Base-by-base conservation (phyloP, 2,797 vertebrate species). In the Nyctalus aviator region DNA sequence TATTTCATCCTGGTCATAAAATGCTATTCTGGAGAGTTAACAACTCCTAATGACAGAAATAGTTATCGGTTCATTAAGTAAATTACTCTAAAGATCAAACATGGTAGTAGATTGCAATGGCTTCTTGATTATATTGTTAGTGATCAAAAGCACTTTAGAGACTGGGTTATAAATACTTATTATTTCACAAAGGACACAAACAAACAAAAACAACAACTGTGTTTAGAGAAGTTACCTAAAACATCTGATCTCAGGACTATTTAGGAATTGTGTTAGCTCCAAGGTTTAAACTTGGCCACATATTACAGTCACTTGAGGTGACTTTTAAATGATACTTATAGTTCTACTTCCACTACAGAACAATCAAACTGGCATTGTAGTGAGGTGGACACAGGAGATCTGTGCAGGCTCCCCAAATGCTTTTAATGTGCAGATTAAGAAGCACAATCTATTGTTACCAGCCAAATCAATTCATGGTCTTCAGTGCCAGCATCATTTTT, bases 51-150 rank as follows among this genome's bases (percentile, higher is more conserved):
- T 94, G 81, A 81, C 46, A 94, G 75, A 94, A 93, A 94, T 71
- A 79, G 48, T 86, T 90, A 85, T n/a, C 57, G 8, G 84, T 91
- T 95, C 77, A 95, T 95, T 97, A 96, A 95, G 35, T 78, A 93
- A 91, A 96, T 94, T 59, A 87, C 41, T 93, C 23, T 44, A 10
- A 84, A 88, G 35, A 88, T 21, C 88, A 84, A 50, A 94, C 44
- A 55, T 82, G 72, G 50, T 83, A 64, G 64, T 81, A 75, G 23
- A 95, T 37, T 82, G 8, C 27, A 82, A 7, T 3, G 62, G 66
- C 41, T 85, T 95, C 48, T 48, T 89, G 66, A 93, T 76, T 72
- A 27, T 23, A 50, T 66, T 81, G 23, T 11, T 30, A 75, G 5
- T 90, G 32, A 50, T 83, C 35, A 93, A 77, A 66, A 32, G 25